These are phyloP conservation scores for Trachymyrmex cornetzi DNA, from an alignment of 1,140 invertebrate species.

Conservation along the genomic window DNA sequence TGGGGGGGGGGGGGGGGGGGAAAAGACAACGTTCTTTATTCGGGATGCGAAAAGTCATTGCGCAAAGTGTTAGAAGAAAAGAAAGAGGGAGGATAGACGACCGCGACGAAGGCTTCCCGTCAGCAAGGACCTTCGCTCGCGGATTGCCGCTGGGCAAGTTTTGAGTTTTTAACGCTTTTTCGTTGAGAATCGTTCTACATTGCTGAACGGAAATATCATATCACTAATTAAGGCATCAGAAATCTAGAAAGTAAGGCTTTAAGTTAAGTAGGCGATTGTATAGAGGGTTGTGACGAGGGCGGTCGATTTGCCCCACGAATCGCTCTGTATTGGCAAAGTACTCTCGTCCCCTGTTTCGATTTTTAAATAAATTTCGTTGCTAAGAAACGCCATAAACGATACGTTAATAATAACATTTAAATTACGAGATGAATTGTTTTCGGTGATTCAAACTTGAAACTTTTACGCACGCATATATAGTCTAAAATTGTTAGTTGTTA, in stretches of 20 bases:
- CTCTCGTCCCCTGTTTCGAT: neutral
- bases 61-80: neutral
- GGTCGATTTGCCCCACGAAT: neutral
- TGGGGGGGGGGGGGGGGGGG: neutral
- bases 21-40: neutral
- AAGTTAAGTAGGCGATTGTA: slow-evolving; percentile 76
- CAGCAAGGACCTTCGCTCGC: slow-evolving; percentile 80
- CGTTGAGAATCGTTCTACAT: slow-evolving; percentile 74
- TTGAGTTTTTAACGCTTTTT: slow-evolving; percentile 80
- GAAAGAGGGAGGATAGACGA: slow-evolving; percentile 22
- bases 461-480: neutral
- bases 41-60: neutral
- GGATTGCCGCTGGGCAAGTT: slow-evolving; percentile 68
- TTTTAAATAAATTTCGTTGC: slow-evolving; percentile 21
- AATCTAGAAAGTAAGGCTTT: slow-evolving; percentile 80
- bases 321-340: slow-evolving; percentile 62
- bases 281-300: slow-evolving; percentile 45
- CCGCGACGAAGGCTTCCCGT: slow-evolving; percentile 75
- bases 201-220: slow-evolving; percentile 86
- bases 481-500: neutral
- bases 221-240: slow-evolving; percentile 81
- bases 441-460: neutral
- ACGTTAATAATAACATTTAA: neutral
- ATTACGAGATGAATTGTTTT: slow-evolving; percentile 2
- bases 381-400: neutral